These are phyloP conservation scores for Drosophila persimilis DNA, from an alignment of 1,140 invertebrate genomes.

Conservation along the genomic window DNA sequence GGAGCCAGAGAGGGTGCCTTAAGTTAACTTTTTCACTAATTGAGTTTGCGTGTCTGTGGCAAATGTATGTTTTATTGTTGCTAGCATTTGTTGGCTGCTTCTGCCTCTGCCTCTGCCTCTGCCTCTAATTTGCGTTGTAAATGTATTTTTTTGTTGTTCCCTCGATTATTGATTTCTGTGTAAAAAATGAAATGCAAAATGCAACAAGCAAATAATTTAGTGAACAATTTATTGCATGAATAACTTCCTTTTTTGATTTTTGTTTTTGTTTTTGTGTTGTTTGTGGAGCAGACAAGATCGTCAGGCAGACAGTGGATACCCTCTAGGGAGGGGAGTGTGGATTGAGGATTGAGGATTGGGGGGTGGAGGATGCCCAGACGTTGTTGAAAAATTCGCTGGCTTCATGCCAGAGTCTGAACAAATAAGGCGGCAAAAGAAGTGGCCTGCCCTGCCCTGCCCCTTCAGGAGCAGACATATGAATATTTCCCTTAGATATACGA, in stretches of 20 bases:
- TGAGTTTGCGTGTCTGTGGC: constrained; percentile 75
- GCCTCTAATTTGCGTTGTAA: constrained; percentile 37
- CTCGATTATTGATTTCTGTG: constrained; percentile 60
- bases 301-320: constrained; percentile 14
- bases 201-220: constrained; percentile 36
- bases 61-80: constrained; percentile 53
- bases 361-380: constrained; percentile 46
- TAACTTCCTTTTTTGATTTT: constrained; percentile 37
- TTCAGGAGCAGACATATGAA: constrained; percentile 36
- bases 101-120: constrained; percentile 1
- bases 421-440: constrained; percentile 51
- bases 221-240: constrained; percentile 65
- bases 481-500: constrained; percentile 18
- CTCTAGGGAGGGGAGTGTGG: constrained; percentile 3
- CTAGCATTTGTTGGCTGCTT: constrained; percentile 16
- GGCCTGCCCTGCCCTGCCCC: constrained; percentile 4
- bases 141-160: constrained; percentile 20
- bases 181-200: constrained; percentile 41
- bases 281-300: constrained; percentile 44
- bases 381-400: constrained; percentile 52
- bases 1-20: not conserved
- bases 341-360: not conserved
- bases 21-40: constrained; percentile 63
- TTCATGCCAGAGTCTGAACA: constrained; percentile 58
- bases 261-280: constrained; percentile 5